Conservation (phyloP, 2,888 invertebrate species). For the Cantharis lateralis region DNA sequence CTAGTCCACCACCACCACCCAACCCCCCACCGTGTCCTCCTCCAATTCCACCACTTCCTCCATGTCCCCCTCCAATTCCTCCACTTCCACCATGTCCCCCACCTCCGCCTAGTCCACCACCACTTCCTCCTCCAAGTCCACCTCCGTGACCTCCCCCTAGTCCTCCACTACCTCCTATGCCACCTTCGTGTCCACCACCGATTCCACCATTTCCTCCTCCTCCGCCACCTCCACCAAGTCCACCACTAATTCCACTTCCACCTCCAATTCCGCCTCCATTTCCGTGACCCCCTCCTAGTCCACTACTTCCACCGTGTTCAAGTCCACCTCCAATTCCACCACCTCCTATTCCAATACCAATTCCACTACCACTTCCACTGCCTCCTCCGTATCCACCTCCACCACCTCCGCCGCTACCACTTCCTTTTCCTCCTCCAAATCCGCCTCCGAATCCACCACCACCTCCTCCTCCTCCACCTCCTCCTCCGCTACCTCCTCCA, state of each 20-base stretch:
- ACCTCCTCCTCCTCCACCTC: constrained; percentile 24
- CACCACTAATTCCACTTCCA: neutral
- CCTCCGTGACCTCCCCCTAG: neutral
- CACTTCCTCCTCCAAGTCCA: constrained; percentile 1
- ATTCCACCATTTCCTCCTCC: too few relatives aligned
- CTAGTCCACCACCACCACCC: constrained; percentile 1
- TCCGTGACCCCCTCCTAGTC: neutral
- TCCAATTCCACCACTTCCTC: constrained; percentile 6
- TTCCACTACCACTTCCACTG: constrained; percentile 27
- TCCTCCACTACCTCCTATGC: neutral
- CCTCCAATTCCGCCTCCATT: neutral
- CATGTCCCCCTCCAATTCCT: neutral
- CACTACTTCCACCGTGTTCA: neutral
- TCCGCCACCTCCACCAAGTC: neutral
- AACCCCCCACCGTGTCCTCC: neutral
- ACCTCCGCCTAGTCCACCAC: neutral
- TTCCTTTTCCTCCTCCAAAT: constrained; percentile 18
- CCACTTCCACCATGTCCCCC: constrained; percentile 2
- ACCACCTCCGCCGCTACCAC: constrained; percentile 31
- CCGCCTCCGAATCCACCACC: constrained; percentile 14
- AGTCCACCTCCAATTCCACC: constrained; percentile 2
- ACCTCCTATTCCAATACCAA: constrained; percentile 13
- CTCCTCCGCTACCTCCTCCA: constrained; percentile 4
- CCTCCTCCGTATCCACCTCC: constrained; percentile 8
- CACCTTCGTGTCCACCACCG: neutral